Evolutionary conservation across 2,113 vertebrate species (phyloP).

Genomic region (Poicephalus gulielmi): DNA sequence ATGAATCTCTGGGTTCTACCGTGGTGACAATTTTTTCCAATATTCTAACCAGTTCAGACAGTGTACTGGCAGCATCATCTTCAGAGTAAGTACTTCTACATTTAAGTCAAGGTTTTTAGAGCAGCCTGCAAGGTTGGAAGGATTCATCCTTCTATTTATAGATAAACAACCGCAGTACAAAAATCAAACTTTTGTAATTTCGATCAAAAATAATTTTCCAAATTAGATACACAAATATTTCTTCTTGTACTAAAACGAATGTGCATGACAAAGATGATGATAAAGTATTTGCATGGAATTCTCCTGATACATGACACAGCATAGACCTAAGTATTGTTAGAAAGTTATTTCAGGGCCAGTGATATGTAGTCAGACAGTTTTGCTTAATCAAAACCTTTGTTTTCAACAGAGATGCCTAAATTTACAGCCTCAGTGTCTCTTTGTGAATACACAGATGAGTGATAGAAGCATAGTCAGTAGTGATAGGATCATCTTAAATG

Average conservation of each 20-base stretch:
- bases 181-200: neutral
- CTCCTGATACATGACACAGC: neutral
- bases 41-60: constrained; percentile 86
- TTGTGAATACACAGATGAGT: neutral
- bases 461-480: neutral
- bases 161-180: neutral
- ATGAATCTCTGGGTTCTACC: constrained; percentile 81
- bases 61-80: constrained; percentile 78
- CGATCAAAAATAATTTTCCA: neutral
- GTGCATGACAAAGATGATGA: neutral
- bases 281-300: neutral
- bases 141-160: neutral
- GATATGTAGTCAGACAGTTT: neutral
- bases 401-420: neutral
- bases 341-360: neutral
- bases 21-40: constrained; percentile 95
- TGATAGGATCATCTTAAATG: neutral
- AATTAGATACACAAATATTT: neutral
- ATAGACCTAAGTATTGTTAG: neutral
- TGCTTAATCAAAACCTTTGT: neutral
- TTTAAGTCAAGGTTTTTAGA: neutral
- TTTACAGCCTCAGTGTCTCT: neutral
- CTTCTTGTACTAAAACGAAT: neutral
- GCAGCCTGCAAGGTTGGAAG: neutral
- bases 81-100: constrained; percentile 81